Evolutionary conservation across 2,113 vertebrate genomes (phyloP).

Genomic region (Aviceda subcristata): DNA sequence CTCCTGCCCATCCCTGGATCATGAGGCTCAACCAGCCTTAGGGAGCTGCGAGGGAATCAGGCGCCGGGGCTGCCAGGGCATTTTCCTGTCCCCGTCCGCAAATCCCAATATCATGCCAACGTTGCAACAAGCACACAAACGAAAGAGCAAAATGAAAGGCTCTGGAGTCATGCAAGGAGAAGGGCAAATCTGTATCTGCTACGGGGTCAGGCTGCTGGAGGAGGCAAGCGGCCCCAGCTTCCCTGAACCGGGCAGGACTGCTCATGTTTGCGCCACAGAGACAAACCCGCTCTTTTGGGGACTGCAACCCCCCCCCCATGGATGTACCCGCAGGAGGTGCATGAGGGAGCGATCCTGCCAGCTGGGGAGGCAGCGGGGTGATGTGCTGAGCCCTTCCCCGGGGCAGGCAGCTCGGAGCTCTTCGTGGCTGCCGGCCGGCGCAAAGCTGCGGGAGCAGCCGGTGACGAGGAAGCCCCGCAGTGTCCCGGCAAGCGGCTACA

Average conservation of each 20-base stretch:
- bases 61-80: rapidly evolving
- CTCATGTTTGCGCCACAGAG: not conserved
- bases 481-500: not conserved
- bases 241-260: not conserved
- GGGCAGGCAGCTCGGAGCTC: not conserved
- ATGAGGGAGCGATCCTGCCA: not conserved
- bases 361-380: not conserved
- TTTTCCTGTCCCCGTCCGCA: not conserved
- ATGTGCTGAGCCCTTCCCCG: not conserved
- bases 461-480: not conserved
- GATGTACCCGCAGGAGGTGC: not conserved
- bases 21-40: not conserved
- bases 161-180: not conserved
- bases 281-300: not conserved
- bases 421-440: not conserved
- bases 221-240: not conserved
- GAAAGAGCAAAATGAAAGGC: not conserved
- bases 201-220: not conserved
- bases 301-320: no score
- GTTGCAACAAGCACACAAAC: not conserved
- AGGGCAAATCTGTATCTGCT: not conserved
- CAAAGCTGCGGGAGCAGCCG: not conserved
- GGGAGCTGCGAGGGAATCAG: rapidly evolving
- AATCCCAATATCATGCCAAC: rapidly evolving
- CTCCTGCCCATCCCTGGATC: not conserved